Evolutionary conservation across 2,888 invertebrate genomes (phyloP), one percentile per base, ranked within the genome.

Genomic region (Archips xylosteana): DNA sequence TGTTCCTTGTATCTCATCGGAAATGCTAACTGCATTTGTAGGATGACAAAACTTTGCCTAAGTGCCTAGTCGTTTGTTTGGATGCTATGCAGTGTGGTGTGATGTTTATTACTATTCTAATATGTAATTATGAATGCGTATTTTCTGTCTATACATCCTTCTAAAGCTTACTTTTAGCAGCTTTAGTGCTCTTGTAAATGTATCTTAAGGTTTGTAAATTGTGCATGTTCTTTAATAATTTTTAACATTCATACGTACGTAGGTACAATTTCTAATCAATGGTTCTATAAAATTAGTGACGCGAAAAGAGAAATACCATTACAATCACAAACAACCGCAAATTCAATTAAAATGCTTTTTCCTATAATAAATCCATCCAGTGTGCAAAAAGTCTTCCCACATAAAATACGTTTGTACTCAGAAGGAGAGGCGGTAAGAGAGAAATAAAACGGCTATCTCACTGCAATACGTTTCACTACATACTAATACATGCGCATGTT

Each of bases 381-480:
- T 32, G 49, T 65, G 32, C 49, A 69, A 60, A 76, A 75, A 65
- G 70, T 74, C 74, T 72, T 57, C 45, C 42, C 69, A 59, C 61
- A 51, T 77, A 76, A 71, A 76, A 67, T 74, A 76, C 75, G 80
- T 87, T 87, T 87, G 86, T 85, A 83, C 81, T 83, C 81, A 79
- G 80, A 81, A 39, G 79, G 81, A 86, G 81, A 82, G 77, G 76
- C 77, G 78, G 75, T 75, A 78, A 79, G 82, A 81, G 57, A 45
- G 84, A 85, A 86, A 88, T 88, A 89, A 89, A 88, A 86, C 83
- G 82, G 83, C 85, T 87, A 87, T 88, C 85, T 85, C 80, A 79
- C 79, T 85, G 85, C 86, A 83, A 85, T 88, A 85, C 81, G 83
- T 88, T 86, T 81, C 66, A 82, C 82, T 75, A 83, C 83, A 82